These are phyloP conservation scores for Hemibagrus guttatus DNA, from an alignment of 2,797 vertebrate species.

Conservation along the genomic window DNA sequence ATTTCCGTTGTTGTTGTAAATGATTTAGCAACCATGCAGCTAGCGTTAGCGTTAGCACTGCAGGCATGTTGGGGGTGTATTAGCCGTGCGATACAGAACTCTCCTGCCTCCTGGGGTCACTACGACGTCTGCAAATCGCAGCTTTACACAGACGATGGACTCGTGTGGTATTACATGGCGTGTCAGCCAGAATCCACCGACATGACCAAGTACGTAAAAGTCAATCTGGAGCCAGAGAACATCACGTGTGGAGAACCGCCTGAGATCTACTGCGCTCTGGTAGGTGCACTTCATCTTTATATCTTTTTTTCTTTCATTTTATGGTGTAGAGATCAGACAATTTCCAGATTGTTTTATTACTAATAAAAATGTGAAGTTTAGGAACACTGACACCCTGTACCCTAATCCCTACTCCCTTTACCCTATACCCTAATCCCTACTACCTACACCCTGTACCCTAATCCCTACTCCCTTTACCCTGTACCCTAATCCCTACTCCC, in stretches of 20 bases:
- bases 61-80: conserved; percentile 84
- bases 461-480: not conserved
- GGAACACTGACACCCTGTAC: not conserved
- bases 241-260: conserved; percentile 97
- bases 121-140: conserved; percentile 97
- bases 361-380: not conserved
- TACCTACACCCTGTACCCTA: not conserved
- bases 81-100: conserved; percentile 85
- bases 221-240: conserved; percentile 91
- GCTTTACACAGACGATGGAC: conserved; percentile 90
- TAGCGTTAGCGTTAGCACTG: conserved; percentile 84
- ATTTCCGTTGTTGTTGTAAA: not conserved
- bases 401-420: not conserved
- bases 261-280: conserved; percentile 96
- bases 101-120: conserved; percentile 93
- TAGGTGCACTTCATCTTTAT: conserved; percentile 72
- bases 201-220: conserved; percentile 92
- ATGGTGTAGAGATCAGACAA: not conserved
- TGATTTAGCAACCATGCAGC: conserved; percentile 80
- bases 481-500: not conserved
- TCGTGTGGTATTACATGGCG: conserved; percentile 98
- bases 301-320: not conserved
- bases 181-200: conserved; percentile 95
- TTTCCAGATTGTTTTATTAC: not conserved
- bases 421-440: not conserved